Evolutionary conservation across 2,888 invertebrate genomes (phyloP).

Genomic region (Ypsolopha sequella): DNA sequence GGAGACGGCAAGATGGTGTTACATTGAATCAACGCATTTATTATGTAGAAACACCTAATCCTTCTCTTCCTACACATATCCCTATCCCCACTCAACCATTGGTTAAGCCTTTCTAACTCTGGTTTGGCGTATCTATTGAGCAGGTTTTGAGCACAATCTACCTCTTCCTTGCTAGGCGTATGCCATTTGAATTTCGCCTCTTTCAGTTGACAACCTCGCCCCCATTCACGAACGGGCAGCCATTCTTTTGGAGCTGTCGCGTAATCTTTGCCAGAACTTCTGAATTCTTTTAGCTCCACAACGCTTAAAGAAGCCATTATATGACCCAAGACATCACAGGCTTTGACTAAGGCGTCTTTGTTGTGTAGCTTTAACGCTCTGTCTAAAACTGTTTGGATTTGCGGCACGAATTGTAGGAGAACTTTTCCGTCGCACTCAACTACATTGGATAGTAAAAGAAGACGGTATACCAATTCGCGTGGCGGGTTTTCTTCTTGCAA

Average conservation of each 20-base stretch:
- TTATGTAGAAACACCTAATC: constrained; percentile 74
- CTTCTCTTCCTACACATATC: constrained; percentile 75
- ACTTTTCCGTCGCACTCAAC: constrained; percentile 76
- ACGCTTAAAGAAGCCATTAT: constrained; percentile 72
- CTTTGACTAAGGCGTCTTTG: constrained; percentile 74
- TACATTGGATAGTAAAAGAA: constrained; percentile 79
- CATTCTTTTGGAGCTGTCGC: constrained; percentile 75
- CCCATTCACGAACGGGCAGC: constrained; percentile 87
- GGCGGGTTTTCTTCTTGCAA: constrained; percentile 82
- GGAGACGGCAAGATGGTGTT: constrained; percentile 77
- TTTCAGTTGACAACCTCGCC: constrained; percentile 74
- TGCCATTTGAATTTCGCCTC: constrained; percentile 82
- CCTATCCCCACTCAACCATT: constrained; percentile 63
- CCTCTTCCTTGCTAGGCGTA: constrained; percentile 78
- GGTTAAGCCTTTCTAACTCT: constrained; percentile 71
- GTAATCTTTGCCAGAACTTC: constrained; percentile 72
- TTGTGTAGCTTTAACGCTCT: constrained; percentile 77
- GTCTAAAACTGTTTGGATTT: constrained; percentile 76
- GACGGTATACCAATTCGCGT: constrained; percentile 81
- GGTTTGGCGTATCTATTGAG: constrained; percentile 75
- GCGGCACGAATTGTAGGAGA: constrained; percentile 75
- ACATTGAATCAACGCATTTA: constrained; percentile 76
- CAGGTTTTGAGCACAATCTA: constrained; percentile 74
- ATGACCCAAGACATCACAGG: constrained; percentile 72
- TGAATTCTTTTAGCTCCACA: constrained; percentile 73